A percentile compares a stretch with the other conserved stretches of the same genome.
Evolutionary conservation across 2,113 vertebrate species (phyloP).

Genomic region (Stigmatopora nigra): DNA sequence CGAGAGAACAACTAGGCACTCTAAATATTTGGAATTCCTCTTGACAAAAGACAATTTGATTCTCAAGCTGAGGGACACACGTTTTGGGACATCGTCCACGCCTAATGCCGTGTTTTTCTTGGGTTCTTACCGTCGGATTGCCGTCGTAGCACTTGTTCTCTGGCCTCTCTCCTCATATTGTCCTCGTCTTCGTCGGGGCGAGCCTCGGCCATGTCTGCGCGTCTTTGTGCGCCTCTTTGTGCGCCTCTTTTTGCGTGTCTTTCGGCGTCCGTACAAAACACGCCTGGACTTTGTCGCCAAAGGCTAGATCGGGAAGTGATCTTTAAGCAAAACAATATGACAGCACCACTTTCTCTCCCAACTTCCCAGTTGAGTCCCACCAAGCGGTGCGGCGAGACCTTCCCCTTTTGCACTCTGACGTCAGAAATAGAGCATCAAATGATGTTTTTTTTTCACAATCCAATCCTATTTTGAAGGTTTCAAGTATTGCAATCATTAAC

Average conservation of each 20-base stretch:
- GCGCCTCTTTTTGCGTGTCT: conserved; percentile 9
- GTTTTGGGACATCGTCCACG: background rate
- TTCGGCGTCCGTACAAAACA: conserved; percentile 12
- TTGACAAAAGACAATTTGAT: too few species aligned
- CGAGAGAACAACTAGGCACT: background rate
- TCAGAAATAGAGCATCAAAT: background rate
- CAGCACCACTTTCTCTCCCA: background rate
- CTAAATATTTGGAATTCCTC: background rate
- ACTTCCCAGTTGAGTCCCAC: too few species aligned
- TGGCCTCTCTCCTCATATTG: conserved; percentile 38
- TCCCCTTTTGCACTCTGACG: too few species aligned
- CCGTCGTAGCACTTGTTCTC: conserved; percentile 54
- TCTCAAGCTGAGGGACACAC: too few species aligned
- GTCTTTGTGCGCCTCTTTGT: background rate
- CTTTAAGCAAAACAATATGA: fast-evolving
- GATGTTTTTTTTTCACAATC: too few species aligned
- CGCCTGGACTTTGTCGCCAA: conserved; percentile 23
- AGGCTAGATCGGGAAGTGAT: background rate
- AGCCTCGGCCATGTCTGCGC: conserved; percentile 55
- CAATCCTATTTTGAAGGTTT: too few species aligned
- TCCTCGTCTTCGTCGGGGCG: conserved; percentile 55
- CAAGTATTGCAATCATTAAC: too few species aligned
- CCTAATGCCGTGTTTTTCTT: background rate
- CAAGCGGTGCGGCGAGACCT: background rate
- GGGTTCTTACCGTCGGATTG: conserved; percentile 16